A percentile compares a stretch with the other conserved stretches of the same genome.
Evolutionary conservation across 1,140 invertebrate genomes (phyloP).

Genomic region (Medauroidea extradentata): DNA sequence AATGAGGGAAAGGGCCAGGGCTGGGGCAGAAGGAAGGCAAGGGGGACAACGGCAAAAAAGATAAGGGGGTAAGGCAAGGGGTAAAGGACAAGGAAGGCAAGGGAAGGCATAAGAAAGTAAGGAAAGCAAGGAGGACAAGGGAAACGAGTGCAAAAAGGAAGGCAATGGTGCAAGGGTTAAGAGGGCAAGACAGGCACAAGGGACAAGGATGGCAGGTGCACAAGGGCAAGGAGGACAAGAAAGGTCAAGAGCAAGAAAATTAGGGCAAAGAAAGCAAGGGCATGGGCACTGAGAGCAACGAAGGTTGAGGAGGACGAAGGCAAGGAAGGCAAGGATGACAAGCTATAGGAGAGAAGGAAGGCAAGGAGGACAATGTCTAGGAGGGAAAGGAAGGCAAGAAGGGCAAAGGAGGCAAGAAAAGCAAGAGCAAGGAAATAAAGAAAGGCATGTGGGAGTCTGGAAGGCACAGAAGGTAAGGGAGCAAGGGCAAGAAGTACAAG

Average conservation of each 20-base stretch:
- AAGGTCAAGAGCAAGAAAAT: constrained; percentile 3
- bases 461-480: no score
- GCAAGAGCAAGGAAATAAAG: not conserved
- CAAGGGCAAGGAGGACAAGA: no score
- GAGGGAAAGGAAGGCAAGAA: not conserved
- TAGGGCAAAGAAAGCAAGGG: constrained; percentile 26
- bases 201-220: constrained; percentile 28
- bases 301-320: not conserved
- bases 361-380: not conserved
- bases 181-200: not conserved
- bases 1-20: not conserved
- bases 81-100: not conserved
- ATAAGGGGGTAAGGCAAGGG: not conserved
- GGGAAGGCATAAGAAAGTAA: constrained; percentile 25
- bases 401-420: not conserved
- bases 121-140: constrained; percentile 2
- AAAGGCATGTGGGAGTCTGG: not conserved
- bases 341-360: not conserved
- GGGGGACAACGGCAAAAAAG: not conserved
- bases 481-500: not conserved
- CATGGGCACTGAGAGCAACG: not conserved
- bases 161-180: not conserved
- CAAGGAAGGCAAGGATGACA: not conserved
- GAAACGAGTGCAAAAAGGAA: not conserved
- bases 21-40: not conserved